Evolutionary conservation across 2,797 vertebrate genomes (phyloP), one percentile per base, ranked within the genome.

Genomic region (Xiphorhynchus erythropygius): DNA sequence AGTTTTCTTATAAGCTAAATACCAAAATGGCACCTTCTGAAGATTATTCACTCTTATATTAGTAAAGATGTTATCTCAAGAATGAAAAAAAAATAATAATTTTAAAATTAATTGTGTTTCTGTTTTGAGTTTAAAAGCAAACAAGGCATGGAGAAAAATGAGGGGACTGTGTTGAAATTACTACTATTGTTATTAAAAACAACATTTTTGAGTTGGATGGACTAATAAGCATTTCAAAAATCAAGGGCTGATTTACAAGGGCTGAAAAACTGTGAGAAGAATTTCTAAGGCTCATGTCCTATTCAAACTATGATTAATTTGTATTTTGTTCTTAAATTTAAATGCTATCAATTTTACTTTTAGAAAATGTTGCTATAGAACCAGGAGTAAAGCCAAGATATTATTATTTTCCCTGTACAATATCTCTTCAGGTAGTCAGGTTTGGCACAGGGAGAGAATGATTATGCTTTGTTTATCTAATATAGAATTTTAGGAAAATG

Each of bases 281-380:
- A 91, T 87, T 92, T 89, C 44, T 91, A 83, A 89, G 52, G 11
- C 19, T 93, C 6, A 16, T 74, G 39, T 60, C 68, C 30, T 56
- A 56, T 49, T 87, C 44, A 73, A 89, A 82, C 32, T 73, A 28
- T 52, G 28, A 76, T 90, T 84, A 82, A 70, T 80, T 16, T 84
- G 7, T 11, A 10, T 56, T 85, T 87, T 83, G 12, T 79, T 92
- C 52, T 89, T 80, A 90, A 95, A 84, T 79, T 41, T 70, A 84
- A 91, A 80, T 71, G 25, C 13, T 85, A 83, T 71, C 49, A 87
- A 30, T 89, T 85, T 92, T 90, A 44, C 12, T 87, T 90, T 80
- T 62, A 87, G 49, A n/a, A 59, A 83, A 59, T 44, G 17, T 80
- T 92, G 17, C 32, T 83, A n/a, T 5, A 71, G 42, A 74, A 83